Percentiles rank a stretch among this genome's conserved stretches.
phyloP scores from a whole-genome alignment of 30 jellyfish, hydroid and myxozoan genomes.

The Turritopsis rubra region DNA sequence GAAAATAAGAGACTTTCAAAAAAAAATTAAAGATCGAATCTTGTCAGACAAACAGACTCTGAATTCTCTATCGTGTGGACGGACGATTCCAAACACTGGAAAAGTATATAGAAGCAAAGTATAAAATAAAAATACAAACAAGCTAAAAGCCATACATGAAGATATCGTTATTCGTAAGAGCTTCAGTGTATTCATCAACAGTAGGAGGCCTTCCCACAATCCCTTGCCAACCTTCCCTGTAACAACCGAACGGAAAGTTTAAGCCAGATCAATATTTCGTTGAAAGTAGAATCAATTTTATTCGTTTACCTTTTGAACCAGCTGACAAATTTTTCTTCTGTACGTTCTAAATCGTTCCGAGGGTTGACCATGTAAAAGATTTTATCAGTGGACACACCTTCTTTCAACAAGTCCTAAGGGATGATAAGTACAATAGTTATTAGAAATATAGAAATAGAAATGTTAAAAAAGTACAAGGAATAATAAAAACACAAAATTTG shows the following conservation, averaged over 20 bases:
- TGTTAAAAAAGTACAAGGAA: not conserved
- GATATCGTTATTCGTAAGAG: slow-evolving; percentile 60
- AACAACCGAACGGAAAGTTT: too few relatives aligned
- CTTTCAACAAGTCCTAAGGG: slow-evolving; percentile 19
- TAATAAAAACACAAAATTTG: not conserved
- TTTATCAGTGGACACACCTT: slow-evolving; percentile 47
- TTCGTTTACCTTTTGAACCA: slow-evolving; percentile 62
- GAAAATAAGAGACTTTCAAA: too few relatives aligned
- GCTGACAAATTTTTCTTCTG: slow-evolving; percentile 68
- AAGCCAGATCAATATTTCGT: too few relatives aligned
- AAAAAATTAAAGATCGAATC: too few relatives aligned
- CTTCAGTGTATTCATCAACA: slow-evolving; percentile 59
- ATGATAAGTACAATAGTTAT: too few relatives aligned
- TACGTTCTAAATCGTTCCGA: slow-evolving; percentile 73
- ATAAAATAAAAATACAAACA: too few relatives aligned
- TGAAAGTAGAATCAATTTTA: not conserved
- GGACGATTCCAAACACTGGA: not conserved
- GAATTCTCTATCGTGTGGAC: too few relatives aligned
- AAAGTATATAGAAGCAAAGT: not conserved
- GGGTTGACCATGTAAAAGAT: slow-evolving; percentile 77
- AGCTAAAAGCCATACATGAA: slow-evolving; percentile 47
- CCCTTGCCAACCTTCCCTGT: slow-evolving; percentile 85
- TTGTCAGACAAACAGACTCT: too few relatives aligned
- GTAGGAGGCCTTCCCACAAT: slow-evolving; percentile 76
- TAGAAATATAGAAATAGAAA: not conserved